Conservation (phyloP, 2,888 invertebrate species). For the Idaea straminata region DNA sequence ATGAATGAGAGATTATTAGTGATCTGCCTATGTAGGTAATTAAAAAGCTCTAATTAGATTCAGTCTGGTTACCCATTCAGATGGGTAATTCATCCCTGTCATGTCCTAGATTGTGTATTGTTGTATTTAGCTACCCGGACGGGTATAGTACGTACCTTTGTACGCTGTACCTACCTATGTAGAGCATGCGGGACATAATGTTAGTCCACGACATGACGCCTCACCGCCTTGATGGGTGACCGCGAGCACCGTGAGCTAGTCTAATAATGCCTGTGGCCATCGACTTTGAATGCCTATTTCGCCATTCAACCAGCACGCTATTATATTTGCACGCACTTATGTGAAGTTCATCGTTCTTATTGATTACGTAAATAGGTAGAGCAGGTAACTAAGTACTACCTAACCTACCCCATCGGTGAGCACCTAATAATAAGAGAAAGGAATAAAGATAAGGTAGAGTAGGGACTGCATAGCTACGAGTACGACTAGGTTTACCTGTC, state of each 20-base stretch:
- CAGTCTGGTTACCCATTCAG: too few species aligned
- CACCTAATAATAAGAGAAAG: too few species aligned
- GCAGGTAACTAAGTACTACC: neutral
- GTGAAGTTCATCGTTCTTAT: constrained; percentile 33
- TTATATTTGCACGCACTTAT: constrained; percentile 47
- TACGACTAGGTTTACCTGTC: too few species aligned
- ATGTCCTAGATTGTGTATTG: constrained; percentile 17
- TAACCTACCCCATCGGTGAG: too few species aligned
- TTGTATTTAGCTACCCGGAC: constrained; percentile 24
- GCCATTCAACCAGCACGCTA: constrained; percentile 36
- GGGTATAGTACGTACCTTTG: neutral
- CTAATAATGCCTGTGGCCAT: constrained; percentile 42
- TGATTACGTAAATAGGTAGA: constrained; percentile 31
- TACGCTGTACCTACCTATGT: constrained; percentile 35
- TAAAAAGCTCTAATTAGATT: too few species aligned
- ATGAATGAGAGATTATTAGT: too few species aligned
- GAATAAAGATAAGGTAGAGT: too few species aligned
- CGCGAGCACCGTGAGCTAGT: constrained; percentile 33
- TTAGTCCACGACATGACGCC: constrained; percentile 27
- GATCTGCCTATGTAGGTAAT: too few species aligned
- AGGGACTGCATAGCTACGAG: too few species aligned
- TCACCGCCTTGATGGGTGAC: constrained; percentile 32
- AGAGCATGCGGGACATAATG: constrained; percentile 69
- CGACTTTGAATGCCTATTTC: constrained; percentile 42
- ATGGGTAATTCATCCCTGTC: too few species aligned